A percentile compares a stretch with the other conserved stretches of the same genome.
phyloP scores from a whole-genome alignment of 2,113 vertebrate genomes.

The Mohoua ochrocephala region DNA sequence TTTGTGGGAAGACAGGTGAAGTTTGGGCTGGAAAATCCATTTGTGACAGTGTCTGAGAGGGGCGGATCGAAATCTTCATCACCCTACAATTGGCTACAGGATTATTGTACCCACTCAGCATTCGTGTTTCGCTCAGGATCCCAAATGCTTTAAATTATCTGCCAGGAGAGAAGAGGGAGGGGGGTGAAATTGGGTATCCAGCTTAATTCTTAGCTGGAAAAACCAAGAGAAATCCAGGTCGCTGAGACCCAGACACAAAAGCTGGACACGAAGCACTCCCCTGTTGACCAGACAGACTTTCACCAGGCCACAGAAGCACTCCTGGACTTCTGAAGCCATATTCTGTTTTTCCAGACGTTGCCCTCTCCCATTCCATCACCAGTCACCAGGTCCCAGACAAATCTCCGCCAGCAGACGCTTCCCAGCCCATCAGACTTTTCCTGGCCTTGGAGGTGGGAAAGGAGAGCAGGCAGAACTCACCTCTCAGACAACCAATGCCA shows the following conservation, averaged over 20 bases:
- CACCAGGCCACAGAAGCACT: background rate
- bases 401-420: rapidly evolving
- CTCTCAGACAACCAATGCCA: background rate
- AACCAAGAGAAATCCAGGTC: rapidly evolving
- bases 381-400: background rate
- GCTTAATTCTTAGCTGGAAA: background rate
- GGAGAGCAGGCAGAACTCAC: background rate
- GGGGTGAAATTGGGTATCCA: background rate
- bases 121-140: background rate
- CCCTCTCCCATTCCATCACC: background rate
- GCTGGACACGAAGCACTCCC: background rate
- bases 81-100: background rate
- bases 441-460: background rate
- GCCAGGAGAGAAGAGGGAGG: background rate
- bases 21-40: background rate
- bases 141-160: background rate
- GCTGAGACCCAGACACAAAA: background rate
- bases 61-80: background rate
- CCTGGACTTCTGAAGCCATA: no score
- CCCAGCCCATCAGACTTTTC: background rate
- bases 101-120: background rate
- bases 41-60: background rate
- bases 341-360: background rate
- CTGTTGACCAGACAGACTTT: background rate
- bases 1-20: background rate